Base-by-base conservation (phyloP, 2,113 vertebrate species). In the Ageneiosus marmoratus region DNA sequence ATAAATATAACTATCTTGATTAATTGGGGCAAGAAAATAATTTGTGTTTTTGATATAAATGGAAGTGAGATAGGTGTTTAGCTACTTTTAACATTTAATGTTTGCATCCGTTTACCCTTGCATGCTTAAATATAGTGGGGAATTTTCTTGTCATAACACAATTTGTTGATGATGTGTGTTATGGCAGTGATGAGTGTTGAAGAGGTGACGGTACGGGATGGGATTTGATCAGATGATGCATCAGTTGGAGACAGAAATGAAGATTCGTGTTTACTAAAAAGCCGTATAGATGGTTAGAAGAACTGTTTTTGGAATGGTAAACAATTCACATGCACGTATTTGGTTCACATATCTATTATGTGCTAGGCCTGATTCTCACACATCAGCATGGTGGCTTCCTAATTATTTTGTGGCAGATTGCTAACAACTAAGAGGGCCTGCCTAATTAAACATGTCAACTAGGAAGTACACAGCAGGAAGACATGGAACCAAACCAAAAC, bases 401-500 rank as follows among this genome's bases (percentile, higher is more conserved):
- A 74, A 74, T 74, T 74, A 74, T 74, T 74, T 74, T 74, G 46
- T 32, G 46, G 46, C 46, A 74, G 72, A 74, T 51, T 74, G 72
- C 18, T 74, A 29, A 51, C 44, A 74, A 74, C 72, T 74, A 74
- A 74, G 72, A 74, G 72, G 29, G 72, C 46, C 46, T 74, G 72
- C 15, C 72, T 74, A 74, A 74, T 74, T 74, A 74, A 74, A 74
- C n/a, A 51, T 74, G 72, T 51, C 72, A 74, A 50, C 72, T 50
- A 51, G 72, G 46, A 74, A 20, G 16, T 29, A 10, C 27, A 51
- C 72, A 48, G 44, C 27, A 51, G 15, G 46, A 74, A 32, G 46
- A 74, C 46, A 74, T 74, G 72, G 27, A 29, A 51, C 3, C 2
- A 10, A 74, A 51, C 15, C 72, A 32, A 74, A 50, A 74, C 72